phyloP scores from a whole-genome alignment of 2,113 vertebrate genomes.

The Okapia johnstoni region DNA sequence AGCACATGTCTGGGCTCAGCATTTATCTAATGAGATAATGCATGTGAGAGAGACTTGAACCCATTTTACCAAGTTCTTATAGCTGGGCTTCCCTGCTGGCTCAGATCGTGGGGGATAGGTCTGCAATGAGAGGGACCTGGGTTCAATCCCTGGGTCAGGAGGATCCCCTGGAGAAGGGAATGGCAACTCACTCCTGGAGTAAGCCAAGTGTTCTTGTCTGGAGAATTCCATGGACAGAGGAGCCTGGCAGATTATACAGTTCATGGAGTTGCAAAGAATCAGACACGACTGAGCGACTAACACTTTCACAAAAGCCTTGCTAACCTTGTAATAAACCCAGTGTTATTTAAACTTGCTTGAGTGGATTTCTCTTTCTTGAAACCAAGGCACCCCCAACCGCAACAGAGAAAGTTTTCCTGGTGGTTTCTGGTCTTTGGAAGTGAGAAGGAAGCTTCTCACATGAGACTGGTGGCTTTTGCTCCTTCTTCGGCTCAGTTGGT shows the following conservation, averaged over 20 bases:
- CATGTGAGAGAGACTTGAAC: rapidly evolving
- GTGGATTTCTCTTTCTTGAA: not conserved
- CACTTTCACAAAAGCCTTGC: not conserved
- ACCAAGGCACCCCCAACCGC: rapidly evolving
- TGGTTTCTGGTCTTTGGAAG: constrained; percentile 54
- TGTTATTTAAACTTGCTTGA: rapidly evolving
- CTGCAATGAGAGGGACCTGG: not conserved
- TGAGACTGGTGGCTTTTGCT: not conserved
- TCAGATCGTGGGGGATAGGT: not conserved
- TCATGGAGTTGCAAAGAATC: not conserved
- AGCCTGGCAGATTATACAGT: not conserved
- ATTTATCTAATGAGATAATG: not conserved
- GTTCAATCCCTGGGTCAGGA: not conserved
- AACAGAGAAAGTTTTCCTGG: rapidly evolving
- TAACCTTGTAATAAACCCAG: rapidly evolving
- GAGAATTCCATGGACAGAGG: not conserved
- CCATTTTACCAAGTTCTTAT: rapidly evolving
- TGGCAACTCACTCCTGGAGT: not conserved
- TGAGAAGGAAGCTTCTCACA: constrained; percentile 30
- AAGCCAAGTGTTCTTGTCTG: not conserved
- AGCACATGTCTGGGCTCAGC: not conserved
- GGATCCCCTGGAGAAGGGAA: not conserved
- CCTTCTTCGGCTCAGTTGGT: constrained; percentile 30
- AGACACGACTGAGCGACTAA: not conserved
- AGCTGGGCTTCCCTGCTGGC: not conserved